phyloP scores from a whole-genome alignment of 2,888 invertebrate genomes.

The Cantharis flavilabris region DNA sequence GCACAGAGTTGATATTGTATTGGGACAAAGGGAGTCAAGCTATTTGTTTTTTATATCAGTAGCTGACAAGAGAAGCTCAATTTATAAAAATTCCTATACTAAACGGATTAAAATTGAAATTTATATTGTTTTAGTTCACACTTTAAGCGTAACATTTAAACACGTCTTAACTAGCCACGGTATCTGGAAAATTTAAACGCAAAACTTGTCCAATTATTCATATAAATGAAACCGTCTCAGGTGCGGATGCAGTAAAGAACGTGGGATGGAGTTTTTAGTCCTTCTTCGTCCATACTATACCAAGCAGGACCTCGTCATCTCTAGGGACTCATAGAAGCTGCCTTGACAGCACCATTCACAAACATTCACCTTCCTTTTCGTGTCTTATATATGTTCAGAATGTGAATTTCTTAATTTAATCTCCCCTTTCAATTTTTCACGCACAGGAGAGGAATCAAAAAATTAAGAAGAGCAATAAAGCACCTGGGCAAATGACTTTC shows the following conservation, averaged over 20 bases:
- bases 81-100: slow-evolving; percentile 20
- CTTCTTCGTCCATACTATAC: slow-evolving; percentile 37
- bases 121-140: neutral
- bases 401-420: slow-evolving; percentile 36
- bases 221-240: slow-evolving; percentile 49
- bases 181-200: slow-evolving; percentile 7
- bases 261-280: slow-evolving; percentile 45
- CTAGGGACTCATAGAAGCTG: slow-evolving; percentile 50
- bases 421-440: neutral
- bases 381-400: slow-evolving; percentile 44
- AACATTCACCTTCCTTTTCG: slow-evolving; percentile 50
- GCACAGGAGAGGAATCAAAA: neutral
- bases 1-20: slow-evolving; percentile 48
- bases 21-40: slow-evolving; percentile 53
- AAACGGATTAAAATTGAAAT: slow-evolving; percentile 15
- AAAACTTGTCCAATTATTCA: slow-evolving; percentile 48
- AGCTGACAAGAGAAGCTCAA: slow-evolving; percentile 39
- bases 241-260: slow-evolving; percentile 46
- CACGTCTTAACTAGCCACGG: neutral
- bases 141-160: neutral
- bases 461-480: neutral
- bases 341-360: slow-evolving; percentile 53
- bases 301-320: slow-evolving; percentile 43
- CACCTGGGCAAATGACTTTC: neutral
- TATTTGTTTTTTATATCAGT: slow-evolving; percentile 49